Evolutionary conservation across 1,140 invertebrate genomes (phyloP).

Genomic region (Campoletis sonorensis): DNA sequence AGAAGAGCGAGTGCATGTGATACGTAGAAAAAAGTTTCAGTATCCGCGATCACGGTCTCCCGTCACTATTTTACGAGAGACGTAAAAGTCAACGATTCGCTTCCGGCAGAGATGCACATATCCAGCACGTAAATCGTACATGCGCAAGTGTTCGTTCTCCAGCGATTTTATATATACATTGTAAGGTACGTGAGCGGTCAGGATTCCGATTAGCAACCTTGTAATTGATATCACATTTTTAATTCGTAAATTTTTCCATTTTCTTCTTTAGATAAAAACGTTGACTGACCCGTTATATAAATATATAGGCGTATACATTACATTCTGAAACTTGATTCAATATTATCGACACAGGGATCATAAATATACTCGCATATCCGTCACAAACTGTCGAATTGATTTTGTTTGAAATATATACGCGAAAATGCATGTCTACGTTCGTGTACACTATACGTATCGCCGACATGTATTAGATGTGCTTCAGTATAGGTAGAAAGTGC

Average conservation of each 20-base stretch:
- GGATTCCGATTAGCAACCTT: background rate
- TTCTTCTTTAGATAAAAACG: too few relatives aligned
- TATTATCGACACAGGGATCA: background rate
- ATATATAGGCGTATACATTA: background rate
- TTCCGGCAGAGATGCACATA: slow-evolving; percentile 23
- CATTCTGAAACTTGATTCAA: background rate
- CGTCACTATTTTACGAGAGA: slow-evolving; percentile 37
- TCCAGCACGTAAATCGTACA: background rate
- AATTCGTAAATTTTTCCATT: too few relatives aligned
- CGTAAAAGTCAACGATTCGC: slow-evolving; percentile 37
- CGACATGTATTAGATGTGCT: background rate
- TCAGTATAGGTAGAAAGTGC: background rate
- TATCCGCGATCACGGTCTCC: background rate
- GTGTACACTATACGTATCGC: background rate
- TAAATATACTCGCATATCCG: background rate
- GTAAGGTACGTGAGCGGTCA: background rate
- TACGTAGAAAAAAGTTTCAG: slow-evolving; percentile 29
- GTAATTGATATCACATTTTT: too few relatives aligned
- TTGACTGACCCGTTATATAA: too few relatives aligned
- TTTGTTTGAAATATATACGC: slow-evolving; percentile 23
- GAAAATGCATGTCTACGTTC: background rate
- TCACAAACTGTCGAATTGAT: slow-evolving; percentile 15
- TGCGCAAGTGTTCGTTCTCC: background rate
- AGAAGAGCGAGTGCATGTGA: background rate
- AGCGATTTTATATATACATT: background rate